Evolutionary conservation across 2,888 invertebrate genomes (phyloP), one percentile per base, ranked within the genome.

Genomic region (Pediacus dermestoides): DNA sequence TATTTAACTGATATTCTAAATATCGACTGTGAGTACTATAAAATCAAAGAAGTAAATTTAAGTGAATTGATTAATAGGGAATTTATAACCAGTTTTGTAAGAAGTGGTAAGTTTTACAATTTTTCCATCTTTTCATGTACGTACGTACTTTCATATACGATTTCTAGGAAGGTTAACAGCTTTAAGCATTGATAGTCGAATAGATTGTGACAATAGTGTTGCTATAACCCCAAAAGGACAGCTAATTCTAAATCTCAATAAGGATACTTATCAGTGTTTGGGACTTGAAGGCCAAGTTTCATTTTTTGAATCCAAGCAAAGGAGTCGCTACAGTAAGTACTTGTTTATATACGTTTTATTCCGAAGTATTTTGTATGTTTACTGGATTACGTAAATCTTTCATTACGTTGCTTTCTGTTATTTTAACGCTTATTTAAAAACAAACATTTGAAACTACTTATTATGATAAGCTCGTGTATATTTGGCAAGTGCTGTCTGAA

Each of bases 1-100:
- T 51, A 51, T 46, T 54, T 75, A 43, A 56, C 45, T 25, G 59
- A 68, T 38, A 55, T 61, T 37, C 48, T 76, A 37, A 57, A 62
- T 15, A 63, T 68, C 33, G 74, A 77, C 54, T 71, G 66, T 52
- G 74, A 76, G 52, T 77, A 77, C 62, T 80, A 79, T 57, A 72
- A 71, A 61, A 51, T 77, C 33, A 55, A 60, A 30, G 59, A 66
- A 37, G 50, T 79, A 7, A 60, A 61, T 34, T 51, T 72, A n/a
- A 60, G 57, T 26, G 72, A 74, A 48, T 58, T 79, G 11, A 49
- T 76, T 26, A 62, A 70, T 26, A 62, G 64, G 39, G 64, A 70
- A 37, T 79, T 80, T 57, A 65, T 78, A 26, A 68, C 73, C 40
- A 71, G 71, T 48, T 80, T 79, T 61, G 62, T 78, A 6, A 73